These are phyloP conservation scores for Muntiacus reevesi DNA, from an alignment of 2,113 vertebrate species.

Conservation along the genomic window DNA sequence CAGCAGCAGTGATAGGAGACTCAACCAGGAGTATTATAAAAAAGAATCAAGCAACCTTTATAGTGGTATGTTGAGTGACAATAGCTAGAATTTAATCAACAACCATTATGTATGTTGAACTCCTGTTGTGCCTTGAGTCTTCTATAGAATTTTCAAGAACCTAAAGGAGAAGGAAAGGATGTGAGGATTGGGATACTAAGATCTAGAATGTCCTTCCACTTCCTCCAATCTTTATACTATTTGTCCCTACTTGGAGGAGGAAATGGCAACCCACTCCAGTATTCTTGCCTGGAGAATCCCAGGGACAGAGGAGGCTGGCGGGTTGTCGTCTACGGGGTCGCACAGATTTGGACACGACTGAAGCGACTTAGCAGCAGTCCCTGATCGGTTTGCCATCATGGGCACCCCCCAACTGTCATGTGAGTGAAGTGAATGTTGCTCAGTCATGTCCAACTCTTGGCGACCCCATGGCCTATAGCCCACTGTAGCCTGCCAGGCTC, in stretches of 20 bases:
- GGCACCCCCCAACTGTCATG: neutral
- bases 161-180: neutral
- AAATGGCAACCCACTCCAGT: neutral
- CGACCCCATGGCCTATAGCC: neutral
- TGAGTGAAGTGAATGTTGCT: neutral
- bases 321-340: neutral
- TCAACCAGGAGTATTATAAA: neutral
- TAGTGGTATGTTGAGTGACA: neutral
- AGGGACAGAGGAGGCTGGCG: neutral
- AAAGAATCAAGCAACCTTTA: neutral
- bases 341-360: neutral
- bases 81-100: neutral
- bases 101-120: neutral
- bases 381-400: neutral
- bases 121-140: neutral
- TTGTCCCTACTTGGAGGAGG: rapidly evolving
- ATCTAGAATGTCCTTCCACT: neutral
- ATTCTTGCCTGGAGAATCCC: neutral
- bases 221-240: neutral
- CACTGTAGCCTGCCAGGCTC: neutral
- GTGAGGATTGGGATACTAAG: neutral
- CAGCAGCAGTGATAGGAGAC: neutral
- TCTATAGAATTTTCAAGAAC: neutral
- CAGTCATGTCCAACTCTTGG: neutral
- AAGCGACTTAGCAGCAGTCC: neutral